Base-by-base conservation (phyloP, 2,797 vertebrate genomes). In the Crocidura indochinensis region DNA sequence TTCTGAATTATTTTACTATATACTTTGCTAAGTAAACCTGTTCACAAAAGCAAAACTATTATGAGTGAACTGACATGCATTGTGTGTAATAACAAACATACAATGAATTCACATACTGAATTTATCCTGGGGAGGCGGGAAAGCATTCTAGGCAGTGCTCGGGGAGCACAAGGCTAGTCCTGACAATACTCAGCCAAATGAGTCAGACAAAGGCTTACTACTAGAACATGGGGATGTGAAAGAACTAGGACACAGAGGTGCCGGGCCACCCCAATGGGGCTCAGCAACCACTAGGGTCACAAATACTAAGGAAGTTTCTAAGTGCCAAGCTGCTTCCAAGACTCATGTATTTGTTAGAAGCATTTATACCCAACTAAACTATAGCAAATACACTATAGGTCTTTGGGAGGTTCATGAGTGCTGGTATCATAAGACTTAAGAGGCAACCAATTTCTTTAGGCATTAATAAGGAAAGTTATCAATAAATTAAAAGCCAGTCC, bases 1-100 rank as follows among this genome's bases (percentile, higher is more conserved):
- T 85, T 80, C 53, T 76, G 67, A 83, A 69, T 92, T 92, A 4
- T 81, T 90, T 79, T 44, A 67, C n/a, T 91, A 7, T 26, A 87
- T n/a, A 15, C 78, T 94, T 80, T 89, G 14, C 24, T 80, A 82
- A 91, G 79, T 53, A 3, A 94, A 67, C 15, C 44, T 84, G 19
- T 24, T 68, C 10, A 84, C 31, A 76, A 84, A 89, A 31, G 14
- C 24, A 75, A 72, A 74, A 80, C 38, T 47, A 14, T 69, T 53
- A 47, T 53, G 62, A 83, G 51, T 75, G 75, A 22, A 29, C 82
- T 74, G 6, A 68, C 26, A 81, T n/a, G 47, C 8, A 82, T 60
- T 46, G 4, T 73, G 14, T 78, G 20, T 75, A 75, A 78, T 60
- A 73, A 88, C 77, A 85, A 88, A 85, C 81, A 10, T 24, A 44